Base-by-base conservation (phyloP, 2,113 vertebrate genomes). In the Alethe diademata region DNA sequence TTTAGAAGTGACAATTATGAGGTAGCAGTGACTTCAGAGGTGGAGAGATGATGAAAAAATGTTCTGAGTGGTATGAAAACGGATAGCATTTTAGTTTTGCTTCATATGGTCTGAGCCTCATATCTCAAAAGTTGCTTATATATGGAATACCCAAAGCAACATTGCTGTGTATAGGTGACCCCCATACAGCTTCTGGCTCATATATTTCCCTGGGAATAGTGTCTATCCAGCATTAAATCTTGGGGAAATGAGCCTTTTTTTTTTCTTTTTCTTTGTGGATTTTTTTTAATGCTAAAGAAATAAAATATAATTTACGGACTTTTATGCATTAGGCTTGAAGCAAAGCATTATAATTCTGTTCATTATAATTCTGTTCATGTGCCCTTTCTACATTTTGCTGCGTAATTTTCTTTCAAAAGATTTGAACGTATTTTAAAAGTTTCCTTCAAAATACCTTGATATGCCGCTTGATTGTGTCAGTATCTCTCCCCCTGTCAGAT, bases 171-270 rank as follows among this genome's bases (percentile, higher is more conserved):
- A 11, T 35, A 36, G 19, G 26, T 67, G 48, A 86, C 18, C 10
- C 18, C 18, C 11, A 35, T 76, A 22, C 40, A 91, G 19, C 35
- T 80, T 93, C 53, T 12, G 51, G 24, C 26, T 61, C 4, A 72
- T 40, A 9, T 38, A 28, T 4, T 76, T 83, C 8, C 17, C 9
- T 54, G 72, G 25, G 8, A 74, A n/a, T 18, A 66, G 16, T 72
- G 43, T 83, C 35, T 45, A 19, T 61, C 11, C 11, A 57, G 36
- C 26, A 31, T 12, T 81, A 60, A 61, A 36, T 51, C 67, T 24
- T 18, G 19, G 8, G 15, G 8, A 3, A 19, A 64, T 2, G 1
- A 35, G 17, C 6, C 9, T 2, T n/a, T 12, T 48, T 42, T 57
- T 57, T 18, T 62, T 86, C 35, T 78, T 16, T 23, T 35, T 26